A percentile compares a stretch with the other conserved stretches of the same genome.
Conservation (phyloP, 1,140 invertebrate species). For the Tribolium castaneum region DNA sequence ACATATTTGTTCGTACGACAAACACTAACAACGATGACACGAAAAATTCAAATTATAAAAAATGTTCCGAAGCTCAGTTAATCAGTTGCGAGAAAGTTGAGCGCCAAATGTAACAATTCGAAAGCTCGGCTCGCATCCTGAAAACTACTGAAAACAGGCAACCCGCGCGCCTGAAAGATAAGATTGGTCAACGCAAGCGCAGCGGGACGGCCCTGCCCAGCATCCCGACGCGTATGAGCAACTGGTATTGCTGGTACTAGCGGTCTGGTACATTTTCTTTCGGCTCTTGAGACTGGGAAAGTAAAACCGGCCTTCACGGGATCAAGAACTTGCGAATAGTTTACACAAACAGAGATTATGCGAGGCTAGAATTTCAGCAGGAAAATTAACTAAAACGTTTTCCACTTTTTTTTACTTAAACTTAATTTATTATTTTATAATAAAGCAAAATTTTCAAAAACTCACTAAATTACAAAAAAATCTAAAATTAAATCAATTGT, state of each 20-base stretch:
- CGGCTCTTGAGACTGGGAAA: not conserved
- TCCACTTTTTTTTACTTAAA: too few relatives aligned
- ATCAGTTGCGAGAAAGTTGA: constrained; percentile 22
- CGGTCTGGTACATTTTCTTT: not conserved
- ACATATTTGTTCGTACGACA: not conserved
- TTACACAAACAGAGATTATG: too few relatives aligned
- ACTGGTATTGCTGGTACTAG: not conserved
- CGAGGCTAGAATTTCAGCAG: too few relatives aligned
- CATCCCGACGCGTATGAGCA: constrained; percentile 38
- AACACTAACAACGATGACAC: constrained; percentile 1
- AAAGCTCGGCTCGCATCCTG: constrained; percentile 45
- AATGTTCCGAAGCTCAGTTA: constrained; percentile 24
- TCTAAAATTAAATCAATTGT: too few relatives aligned
- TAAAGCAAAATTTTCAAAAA: too few relatives aligned
- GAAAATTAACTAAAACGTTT: too few relatives aligned
- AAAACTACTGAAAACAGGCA: constrained; percentile 53
- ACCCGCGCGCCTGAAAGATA: constrained; percentile 48
- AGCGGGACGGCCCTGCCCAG: constrained; percentile 47
- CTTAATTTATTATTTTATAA: too few relatives aligned
- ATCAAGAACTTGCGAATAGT: not conserved
- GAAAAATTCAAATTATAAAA: not conserved
- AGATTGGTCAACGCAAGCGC: constrained; percentile 50
- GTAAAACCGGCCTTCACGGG: not conserved
- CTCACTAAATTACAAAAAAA: too few relatives aligned
- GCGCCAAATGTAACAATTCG: constrained; percentile 30